Percentiles rank a stretch among this genome's conserved stretches.
These are phyloP conservation scores for Neodiprion pinetum DNA, from an alignment of 1,140 invertebrate species.

Conservation along the genomic window DNA sequence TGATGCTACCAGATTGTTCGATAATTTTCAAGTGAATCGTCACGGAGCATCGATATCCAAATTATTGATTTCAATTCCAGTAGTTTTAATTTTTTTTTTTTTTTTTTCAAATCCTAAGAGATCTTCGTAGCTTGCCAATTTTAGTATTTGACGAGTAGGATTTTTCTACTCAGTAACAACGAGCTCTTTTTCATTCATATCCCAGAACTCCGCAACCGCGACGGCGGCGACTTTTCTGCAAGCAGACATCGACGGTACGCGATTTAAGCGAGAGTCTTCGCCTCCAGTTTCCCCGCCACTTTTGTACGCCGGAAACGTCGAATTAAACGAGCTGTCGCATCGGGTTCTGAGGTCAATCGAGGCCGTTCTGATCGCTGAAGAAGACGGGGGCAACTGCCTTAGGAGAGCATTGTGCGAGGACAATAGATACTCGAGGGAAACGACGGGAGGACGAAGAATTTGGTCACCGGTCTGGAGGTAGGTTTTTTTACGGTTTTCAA, in stretches of 20 bases:
- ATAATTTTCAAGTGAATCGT: too few relatives aligned
- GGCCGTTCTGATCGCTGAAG: conserved; percentile 58
- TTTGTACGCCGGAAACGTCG: conserved; percentile 42
- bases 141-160: too few relatives aligned
- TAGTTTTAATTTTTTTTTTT: too few relatives aligned
- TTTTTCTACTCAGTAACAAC: too few relatives aligned
- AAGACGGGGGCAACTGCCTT: conserved; percentile 65
- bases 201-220: conserved; percentile 18
- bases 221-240: conserved; percentile 24
- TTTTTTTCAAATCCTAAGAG: too few relatives aligned
- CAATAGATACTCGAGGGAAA: conserved; percentile 66
- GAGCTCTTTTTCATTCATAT: background rate
- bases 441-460: conserved; percentile 63
- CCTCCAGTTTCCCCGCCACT: conserved; percentile 30
- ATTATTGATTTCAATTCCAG: too few relatives aligned
- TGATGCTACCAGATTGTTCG: too few relatives aligned
- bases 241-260: conserved; percentile 31
- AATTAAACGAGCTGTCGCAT: conserved; percentile 65
- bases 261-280: conserved; percentile 39
- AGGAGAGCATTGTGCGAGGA: conserved; percentile 68
- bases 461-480: conserved; percentile 78
- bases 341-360: conserved; percentile 64
- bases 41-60: too few relatives aligned
- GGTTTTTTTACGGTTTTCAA: conserved; percentile 32
- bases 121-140: too few relatives aligned